These are phyloP conservation scores for Netelia inedita DNA, from an alignment of 2,888 invertebrate species.

Conservation along the genomic window DNA sequence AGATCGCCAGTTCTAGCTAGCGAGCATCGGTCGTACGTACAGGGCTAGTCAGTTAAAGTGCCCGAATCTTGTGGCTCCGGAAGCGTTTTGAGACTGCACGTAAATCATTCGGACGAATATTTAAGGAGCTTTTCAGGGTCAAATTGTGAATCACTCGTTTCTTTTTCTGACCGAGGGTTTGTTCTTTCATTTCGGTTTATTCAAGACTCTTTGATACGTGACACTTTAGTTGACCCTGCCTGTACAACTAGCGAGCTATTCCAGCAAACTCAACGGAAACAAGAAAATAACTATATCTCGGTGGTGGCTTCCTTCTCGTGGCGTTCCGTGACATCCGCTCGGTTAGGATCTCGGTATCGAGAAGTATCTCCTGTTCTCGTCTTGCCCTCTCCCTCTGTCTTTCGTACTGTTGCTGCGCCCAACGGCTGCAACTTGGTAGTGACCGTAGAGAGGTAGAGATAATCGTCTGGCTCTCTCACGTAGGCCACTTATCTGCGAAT, in stretches of 20 bases:
- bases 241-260: background rate
- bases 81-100: background rate
- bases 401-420: constrained; percentile 11
- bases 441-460: constrained; percentile 42
- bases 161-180: background rate
- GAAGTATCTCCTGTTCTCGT: constrained; percentile 31
- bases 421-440: constrained; percentile 14
- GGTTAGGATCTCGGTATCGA: constrained; percentile 70
- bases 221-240: background rate
- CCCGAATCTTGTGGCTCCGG: background rate
- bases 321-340: constrained; percentile 81
- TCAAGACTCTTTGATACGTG: too few species aligned
- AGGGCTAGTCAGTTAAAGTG: background rate
- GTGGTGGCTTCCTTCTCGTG: constrained; percentile 76
- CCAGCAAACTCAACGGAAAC: constrained; percentile 11
- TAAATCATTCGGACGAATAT: background rate
- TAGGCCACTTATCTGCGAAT: constrained; percentile 52
- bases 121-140: background rate
- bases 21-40: background rate
- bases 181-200: background rate
- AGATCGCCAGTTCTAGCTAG: background rate
- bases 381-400: constrained; percentile 6
- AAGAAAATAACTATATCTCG: constrained; percentile 68
- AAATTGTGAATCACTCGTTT: background rate
- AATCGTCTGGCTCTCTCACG: constrained; percentile 59